phyloP scores from a whole-genome alignment of 2,888 invertebrate genomes.

The Tolmerus cingulatus region DNA sequence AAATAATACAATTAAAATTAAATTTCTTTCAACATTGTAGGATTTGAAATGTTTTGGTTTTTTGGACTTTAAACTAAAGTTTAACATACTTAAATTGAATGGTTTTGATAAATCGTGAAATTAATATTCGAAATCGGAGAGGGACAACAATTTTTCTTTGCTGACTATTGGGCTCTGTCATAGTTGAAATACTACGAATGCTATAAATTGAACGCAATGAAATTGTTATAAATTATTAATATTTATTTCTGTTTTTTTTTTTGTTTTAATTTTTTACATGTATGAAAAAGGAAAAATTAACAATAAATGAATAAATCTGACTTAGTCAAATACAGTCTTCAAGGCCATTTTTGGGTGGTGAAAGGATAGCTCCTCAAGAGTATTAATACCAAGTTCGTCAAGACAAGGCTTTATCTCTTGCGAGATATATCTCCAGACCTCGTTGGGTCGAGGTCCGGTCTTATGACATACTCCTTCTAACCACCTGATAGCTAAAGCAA shows the following conservation, averaged over 20 bases:
- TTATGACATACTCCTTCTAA: constrained; percentile 68
- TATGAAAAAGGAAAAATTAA: not conserved
- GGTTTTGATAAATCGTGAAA: too few relatives aligned
- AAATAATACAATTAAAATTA: too few relatives aligned
- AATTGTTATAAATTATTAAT: not conserved
- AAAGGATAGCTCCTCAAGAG: not conserved
- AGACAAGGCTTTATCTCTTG: not conserved
- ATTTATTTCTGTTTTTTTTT: too few relatives aligned
- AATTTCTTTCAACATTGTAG: too few relatives aligned
- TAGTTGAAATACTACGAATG: too few relatives aligned
- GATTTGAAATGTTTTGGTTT: too few relatives aligned
- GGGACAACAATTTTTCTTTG: too few relatives aligned
- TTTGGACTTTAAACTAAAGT: too few relatives aligned
- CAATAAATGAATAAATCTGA: not conserved
- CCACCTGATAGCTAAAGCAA: constrained; percentile 85
- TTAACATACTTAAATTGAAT: too few relatives aligned
- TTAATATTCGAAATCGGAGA: too few relatives aligned
- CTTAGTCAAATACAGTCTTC: not conserved
- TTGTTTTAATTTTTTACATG: too few relatives aligned
- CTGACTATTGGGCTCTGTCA: too few relatives aligned
- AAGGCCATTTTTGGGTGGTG: not conserved
- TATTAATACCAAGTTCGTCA: not conserved
- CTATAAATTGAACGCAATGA: not conserved
- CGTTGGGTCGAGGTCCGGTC: constrained; percentile 73
- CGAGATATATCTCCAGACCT: constrained; percentile 75